These are phyloP conservation scores for Coranthus polyacanthus DNA, from an alignment of 2,797 vertebrate genomes.

Conservation along the genomic window DNA sequence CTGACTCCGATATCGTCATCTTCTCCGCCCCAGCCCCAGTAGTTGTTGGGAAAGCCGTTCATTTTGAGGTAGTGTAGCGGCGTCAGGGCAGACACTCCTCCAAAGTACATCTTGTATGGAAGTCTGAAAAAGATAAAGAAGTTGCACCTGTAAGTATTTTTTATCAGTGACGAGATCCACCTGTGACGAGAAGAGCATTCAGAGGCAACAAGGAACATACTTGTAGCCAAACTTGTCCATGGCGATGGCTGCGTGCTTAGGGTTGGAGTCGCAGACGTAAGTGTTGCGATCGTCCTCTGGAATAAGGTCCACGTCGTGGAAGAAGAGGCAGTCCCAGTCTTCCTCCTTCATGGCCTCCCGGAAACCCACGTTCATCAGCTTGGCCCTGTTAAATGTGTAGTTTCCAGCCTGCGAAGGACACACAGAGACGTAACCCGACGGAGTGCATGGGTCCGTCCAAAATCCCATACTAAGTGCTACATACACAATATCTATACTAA, in stretches of 20 bases:
- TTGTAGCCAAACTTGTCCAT: slow-evolving; percentile 92
- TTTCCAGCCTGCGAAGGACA: slow-evolving; percentile 80
- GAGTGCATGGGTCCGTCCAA: no score
- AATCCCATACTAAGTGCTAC: no score
- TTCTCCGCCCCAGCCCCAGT: slow-evolving; percentile 89
- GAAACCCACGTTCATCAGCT: slow-evolving; percentile 89
- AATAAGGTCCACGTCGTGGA: slow-evolving; percentile 90
- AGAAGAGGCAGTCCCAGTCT: slow-evolving; percentile 90
- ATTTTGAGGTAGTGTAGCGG: slow-evolving; percentile 90
- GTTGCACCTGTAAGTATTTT: neutral
- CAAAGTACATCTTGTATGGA: slow-evolving; percentile 88
- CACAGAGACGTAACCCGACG: slow-evolving; percentile 5
- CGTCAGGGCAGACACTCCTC: slow-evolving; percentile 87
- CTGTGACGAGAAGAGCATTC: neutral
- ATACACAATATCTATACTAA: no score
- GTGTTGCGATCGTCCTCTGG: slow-evolving; percentile 89
- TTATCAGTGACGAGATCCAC: neutral
- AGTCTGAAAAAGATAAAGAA: slow-evolving; percentile 70
- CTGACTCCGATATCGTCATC: slow-evolving; percentile 87
- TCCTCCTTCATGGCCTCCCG: slow-evolving; percentile 90
- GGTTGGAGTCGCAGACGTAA: slow-evolving; percentile 86
- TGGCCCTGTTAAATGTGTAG: slow-evolving; percentile 87
- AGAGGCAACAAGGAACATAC: slow-evolving; percentile 63
- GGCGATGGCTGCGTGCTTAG: slow-evolving; percentile 88
- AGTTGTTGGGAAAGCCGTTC: slow-evolving; percentile 89